Percentiles rank a stretch among this genome's conserved stretches.
Evolutionary conservation across 1,140 invertebrate species (phyloP).

Genomic region (Drosophila seguyi): DNA sequence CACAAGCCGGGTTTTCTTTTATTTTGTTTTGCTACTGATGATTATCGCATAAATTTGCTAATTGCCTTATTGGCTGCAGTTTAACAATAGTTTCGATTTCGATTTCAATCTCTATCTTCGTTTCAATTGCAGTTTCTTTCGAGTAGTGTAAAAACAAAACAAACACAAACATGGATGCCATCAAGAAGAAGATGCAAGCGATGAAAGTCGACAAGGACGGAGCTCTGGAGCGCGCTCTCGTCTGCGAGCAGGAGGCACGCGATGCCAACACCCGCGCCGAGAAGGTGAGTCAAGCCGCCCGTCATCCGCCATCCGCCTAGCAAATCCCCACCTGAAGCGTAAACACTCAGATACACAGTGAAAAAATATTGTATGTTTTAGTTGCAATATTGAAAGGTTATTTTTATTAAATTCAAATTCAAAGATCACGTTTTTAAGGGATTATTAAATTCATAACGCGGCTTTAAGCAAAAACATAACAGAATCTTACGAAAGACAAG

Average conservation of each 20-base stretch:
- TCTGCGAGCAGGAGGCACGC: conserved; percentile 96
- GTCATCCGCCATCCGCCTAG: conserved; percentile 2
- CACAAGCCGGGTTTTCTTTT: conserved; percentile 3
- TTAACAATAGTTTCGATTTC: conserved; percentile 26
- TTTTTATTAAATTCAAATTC: background rate
- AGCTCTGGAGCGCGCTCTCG: conserved; percentile 96
- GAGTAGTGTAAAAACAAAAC: conserved; percentile 78
- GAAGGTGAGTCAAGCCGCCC: conserved; percentile 88
- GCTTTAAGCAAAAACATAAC: too few relatives aligned
- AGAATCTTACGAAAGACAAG: too few relatives aligned
- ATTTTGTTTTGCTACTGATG: conserved; percentile 20
- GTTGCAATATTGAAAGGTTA: background rate
- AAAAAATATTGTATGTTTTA: background rate
- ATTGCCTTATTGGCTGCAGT: conserved; percentile 48
- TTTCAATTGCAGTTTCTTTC: conserved; percentile 83
- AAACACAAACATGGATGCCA: conserved; percentile 95
- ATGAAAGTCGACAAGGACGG: conserved; percentile 99
- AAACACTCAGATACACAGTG: background rate
- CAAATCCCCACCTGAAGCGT: background rate
- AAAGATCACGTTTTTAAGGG: background rate
- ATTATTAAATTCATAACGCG: background rate
- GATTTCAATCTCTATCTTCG: conserved; percentile 26
- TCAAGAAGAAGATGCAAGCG: conserved; percentile 99
- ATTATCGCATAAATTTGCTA: conserved; percentile 61
- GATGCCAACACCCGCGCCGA: conserved; percentile 97